These are phyloP conservation scores for Tarsius wallacei DNA, from an alignment of 2,797 vertebrate genomes.

Conservation along the genomic window DNA sequence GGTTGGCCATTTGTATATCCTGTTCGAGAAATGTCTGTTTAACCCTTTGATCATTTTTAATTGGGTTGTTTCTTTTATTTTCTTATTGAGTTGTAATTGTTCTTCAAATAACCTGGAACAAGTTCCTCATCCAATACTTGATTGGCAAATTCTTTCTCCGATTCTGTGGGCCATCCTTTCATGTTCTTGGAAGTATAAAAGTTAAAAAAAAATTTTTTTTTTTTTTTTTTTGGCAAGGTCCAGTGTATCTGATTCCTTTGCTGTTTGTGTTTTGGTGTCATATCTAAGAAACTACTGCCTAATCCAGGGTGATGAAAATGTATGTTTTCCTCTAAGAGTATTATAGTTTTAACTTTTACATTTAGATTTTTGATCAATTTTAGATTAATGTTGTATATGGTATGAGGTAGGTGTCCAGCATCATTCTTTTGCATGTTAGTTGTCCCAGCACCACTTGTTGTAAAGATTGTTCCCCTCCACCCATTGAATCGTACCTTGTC, in stretches of 20 bases:
- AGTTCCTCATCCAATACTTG: not conserved
- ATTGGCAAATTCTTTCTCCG: not conserved
- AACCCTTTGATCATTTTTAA: not conserved
- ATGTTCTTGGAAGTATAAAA: not conserved
- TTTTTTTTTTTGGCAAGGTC: not conserved
- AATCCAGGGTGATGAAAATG: not conserved
- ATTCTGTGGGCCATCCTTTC: not conserved
- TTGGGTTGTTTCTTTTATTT: not conserved
- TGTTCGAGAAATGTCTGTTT: not conserved
- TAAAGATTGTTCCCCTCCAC: not conserved
- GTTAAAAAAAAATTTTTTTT: not conserved
- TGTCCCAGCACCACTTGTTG: not conserved
- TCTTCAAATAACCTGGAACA: not conserved
- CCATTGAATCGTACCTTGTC: not conserved
- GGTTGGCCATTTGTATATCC: not conserved
- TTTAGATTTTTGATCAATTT: not conserved
- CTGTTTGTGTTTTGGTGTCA: not conserved
- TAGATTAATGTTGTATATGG: not conserved
- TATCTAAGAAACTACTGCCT: not conserved
- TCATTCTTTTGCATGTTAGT: not conserved
- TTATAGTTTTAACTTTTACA: not conserved
- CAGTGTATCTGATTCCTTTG: not conserved
- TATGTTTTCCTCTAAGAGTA: not conserved
- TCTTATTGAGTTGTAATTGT: not conserved
- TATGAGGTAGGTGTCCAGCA: not conserved